Evolutionary conservation across 2,888 invertebrate species (phyloP), one percentile per base, ranked within the genome.

Genomic region (Hyppa rectilinea): DNA sequence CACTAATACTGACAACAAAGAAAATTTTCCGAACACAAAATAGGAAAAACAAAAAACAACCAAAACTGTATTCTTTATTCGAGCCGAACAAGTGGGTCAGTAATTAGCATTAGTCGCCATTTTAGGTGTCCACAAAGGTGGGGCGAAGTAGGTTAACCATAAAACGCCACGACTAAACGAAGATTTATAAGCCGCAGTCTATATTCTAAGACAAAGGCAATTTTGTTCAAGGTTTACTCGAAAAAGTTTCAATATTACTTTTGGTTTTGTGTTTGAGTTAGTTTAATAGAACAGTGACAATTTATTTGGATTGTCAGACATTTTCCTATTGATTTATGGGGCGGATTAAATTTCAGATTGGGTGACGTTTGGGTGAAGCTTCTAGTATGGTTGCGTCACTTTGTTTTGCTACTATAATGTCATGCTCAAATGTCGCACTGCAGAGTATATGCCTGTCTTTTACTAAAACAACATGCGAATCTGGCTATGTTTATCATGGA

Each of bases 121-220:
- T 85, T 84, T 85, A 76, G 81, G 77, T 78, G 76, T 78, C 78
- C 56, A 74, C 72, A 68, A 75, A 84, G 84, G 84, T 85, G 75
- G 73, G 80, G 78, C 78, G 14, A 85, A 85, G 78, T 84, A 82
- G 86, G 86, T 84, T 85, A 76, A 75, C 80, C 80, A 82, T 85
- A 82, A 84, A 85, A 80, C 75, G 69, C 75, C 72, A 75, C 80
- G 76, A 67, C 70, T 73, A 76, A 84, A 84, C 73, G 73, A 82
- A 78, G 86, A 85, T 85, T 84, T 84, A 85, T 85, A 85, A 43
- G 49, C 66, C 58, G 38, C 71, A 68, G 69, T 75, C 53, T 78
- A 74, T 79, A 76, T 77, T 61, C 75, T 85, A 38, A 80, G 83
- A 84, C 82, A 79, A 79, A 84, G 66, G 66, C 75, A 84, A 85